These are phyloP conservation scores for Tamias sibiricus DNA, from an alignment of 2,113 vertebrate genomes.

Conservation along the genomic window DNA sequence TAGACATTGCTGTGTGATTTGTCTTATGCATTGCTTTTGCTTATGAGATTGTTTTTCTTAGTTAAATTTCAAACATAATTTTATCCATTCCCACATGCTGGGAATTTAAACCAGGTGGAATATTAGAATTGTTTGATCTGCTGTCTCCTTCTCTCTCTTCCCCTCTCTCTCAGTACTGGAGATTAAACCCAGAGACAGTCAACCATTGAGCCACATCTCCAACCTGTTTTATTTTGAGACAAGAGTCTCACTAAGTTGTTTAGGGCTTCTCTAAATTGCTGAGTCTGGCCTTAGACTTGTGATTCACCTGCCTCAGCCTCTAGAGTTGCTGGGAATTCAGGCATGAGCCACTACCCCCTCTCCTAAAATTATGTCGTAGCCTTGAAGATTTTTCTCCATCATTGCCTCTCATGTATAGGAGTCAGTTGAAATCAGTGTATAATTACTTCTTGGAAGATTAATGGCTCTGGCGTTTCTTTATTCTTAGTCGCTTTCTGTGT, in stretches of 20 bases:
- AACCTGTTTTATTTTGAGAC: too few relatives aligned
- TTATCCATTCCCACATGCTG: background rate
- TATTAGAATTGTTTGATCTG: constrained; percentile 7
- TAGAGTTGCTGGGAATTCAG: too few relatives aligned
- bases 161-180: too few relatives aligned
- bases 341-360: too few relatives aligned
- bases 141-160: background rate
- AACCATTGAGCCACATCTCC: too few relatives aligned
- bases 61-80: constrained; percentile 31
- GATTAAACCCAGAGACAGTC: too few relatives aligned
- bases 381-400: constrained; percentile 54
- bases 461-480: constrained; percentile 54
- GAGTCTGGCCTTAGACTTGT: too few relatives aligned
- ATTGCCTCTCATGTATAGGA: constrained; percentile 18
- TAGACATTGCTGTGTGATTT: background rate
- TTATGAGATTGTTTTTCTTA: constrained; percentile 31
- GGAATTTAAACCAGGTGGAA: constrained; percentile 9
- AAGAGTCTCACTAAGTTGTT: too few relatives aligned
- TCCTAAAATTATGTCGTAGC: constrained; percentile 8
- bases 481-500: constrained; percentile 41
- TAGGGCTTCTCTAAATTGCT: too few relatives aligned
- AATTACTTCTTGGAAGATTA: constrained; percentile 60
- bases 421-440: constrained; percentile 45
- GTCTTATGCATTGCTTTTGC: constrained; percentile 26
- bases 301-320: too few relatives aligned